Evolutionary conservation across 2,888 invertebrate genomes (phyloP), one percentile per base, ranked within the genome.

Genomic region (Drosophila koepferae): DNA sequence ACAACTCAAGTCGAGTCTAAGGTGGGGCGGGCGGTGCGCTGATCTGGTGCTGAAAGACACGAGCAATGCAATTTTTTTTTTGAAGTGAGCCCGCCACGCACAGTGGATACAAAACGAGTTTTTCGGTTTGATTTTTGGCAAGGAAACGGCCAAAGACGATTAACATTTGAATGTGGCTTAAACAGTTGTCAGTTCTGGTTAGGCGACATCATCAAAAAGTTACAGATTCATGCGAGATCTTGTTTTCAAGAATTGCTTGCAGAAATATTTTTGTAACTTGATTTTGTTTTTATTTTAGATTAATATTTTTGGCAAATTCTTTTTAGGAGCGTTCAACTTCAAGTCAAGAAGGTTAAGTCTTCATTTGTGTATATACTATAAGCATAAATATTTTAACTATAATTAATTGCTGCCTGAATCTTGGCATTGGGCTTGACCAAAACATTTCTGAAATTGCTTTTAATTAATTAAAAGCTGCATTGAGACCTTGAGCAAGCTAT

Each of bases 101-200:
- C 79, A 77, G 64, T 77, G 76, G 34, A 28, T 34, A 31, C 71
- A 40, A 36, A 76, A 80, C 77, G 34, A 80, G 77, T 80, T 77
- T 38, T 12, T 14, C 38, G 23, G 4, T 38, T 48, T 16, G 9
- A 10, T 18, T 43, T 40, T 38, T 51, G 34, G 51, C 20, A 43
- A 5, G 28, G 43, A 61, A 64, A 48, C 53, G 10, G 43, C 54
- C 10, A 2, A 69, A 61, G 55, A 71, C 63, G 51, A 41, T 61
- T 72, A 12, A 53, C 34, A 65, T 48, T 51, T 64, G 16, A 63
- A 75, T 51, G 66, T 64, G 76, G 74, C 59, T 80, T 40, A 48
- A 54, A 53, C 66, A 64, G 70, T 56, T 61, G 71, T 64, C 64
- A 56, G 67, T 77, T 63, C 77, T 80, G 80, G 80, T 80, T 80